Percentiles rank a stretch among this genome's conserved stretches.
Evolutionary conservation across 1,140 invertebrate species (phyloP).

Genomic region (Zaprionus taronus): DNA sequence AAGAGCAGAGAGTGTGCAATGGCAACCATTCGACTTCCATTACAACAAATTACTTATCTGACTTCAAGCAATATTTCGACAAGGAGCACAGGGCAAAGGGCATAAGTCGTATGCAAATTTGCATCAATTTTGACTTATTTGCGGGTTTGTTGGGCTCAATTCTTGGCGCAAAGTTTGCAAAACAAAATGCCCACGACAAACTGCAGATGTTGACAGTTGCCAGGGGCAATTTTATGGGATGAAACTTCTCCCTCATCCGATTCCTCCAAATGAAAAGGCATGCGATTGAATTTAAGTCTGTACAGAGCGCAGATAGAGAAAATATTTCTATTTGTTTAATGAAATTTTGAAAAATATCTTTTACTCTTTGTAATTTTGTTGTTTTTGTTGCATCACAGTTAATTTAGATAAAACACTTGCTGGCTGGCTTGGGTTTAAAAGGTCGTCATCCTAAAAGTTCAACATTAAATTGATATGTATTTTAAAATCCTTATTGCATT

Average conservation of each 20-base stretch:
- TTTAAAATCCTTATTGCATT: neutral
- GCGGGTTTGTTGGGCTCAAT: slow-evolving; percentile 19
- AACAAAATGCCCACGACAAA: slow-evolving; percentile 53
- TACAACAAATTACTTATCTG: slow-evolving; percentile 60
- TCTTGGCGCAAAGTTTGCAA: slow-evolving; percentile 40
- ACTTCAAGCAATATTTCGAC: slow-evolving; percentile 42
- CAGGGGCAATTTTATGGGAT: slow-evolving; percentile 9
- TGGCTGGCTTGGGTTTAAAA: no score
- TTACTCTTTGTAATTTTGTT: neutral
- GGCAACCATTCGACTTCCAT: slow-evolving; percentile 40
- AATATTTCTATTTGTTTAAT: neutral
- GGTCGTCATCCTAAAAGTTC: neutral
- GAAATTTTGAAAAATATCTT: neutral
- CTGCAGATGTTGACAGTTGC: slow-evolving; percentile 50
- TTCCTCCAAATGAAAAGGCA: neutral
- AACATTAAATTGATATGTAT: neutral
- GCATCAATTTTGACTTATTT: slow-evolving; percentile 61
- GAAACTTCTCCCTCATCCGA: no score
- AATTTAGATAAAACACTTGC: slow-evolving; percentile 5
- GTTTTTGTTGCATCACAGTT: neutral
- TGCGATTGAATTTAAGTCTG: neutral
- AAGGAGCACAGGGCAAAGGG: slow-evolving; percentile 21
- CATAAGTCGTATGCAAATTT: slow-evolving; percentile 56
- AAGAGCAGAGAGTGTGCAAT: neutral
- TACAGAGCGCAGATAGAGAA: no score